A percentile compares a stretch with the other conserved stretches of the same genome.
phyloP scores from a whole-genome alignment of 2,888 invertebrate genomes.

The Byasa hedistus region DNA sequence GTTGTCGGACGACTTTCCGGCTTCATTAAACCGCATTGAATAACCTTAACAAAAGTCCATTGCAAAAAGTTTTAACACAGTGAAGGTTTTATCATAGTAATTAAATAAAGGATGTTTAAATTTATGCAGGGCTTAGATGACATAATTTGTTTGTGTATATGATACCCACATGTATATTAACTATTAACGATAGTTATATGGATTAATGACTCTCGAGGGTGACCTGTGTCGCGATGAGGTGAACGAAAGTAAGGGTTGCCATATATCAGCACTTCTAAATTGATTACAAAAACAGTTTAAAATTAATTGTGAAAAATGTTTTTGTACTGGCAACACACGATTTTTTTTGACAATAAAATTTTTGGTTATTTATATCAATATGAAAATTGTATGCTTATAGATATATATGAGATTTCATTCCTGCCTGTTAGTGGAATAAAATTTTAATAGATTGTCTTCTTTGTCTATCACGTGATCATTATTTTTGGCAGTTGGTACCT shows the following conservation, averaged over 20 bases:
- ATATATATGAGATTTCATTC: too few species aligned
- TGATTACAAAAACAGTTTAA: background rate
- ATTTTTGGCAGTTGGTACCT: background rate
- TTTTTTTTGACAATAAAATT: too few species aligned
- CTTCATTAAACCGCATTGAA: too few species aligned
- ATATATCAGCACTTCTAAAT: background rate
- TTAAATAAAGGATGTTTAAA: background rate
- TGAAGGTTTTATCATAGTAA: background rate
- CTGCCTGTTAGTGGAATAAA: too few species aligned
- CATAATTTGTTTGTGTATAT: slow-evolving; percentile 6
- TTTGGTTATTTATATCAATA: too few species aligned
- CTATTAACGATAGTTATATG: slow-evolving; percentile 26
- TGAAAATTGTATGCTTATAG: too few species aligned
- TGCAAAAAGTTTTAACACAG: background rate
- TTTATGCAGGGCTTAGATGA: background rate
- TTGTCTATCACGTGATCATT: background rate
- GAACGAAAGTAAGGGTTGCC: slow-evolving; percentile 18
- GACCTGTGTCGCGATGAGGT: slow-evolving; percentile 17
- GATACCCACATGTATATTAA: slow-evolving; percentile 8
- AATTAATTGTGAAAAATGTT: background rate
- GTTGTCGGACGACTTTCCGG: too few species aligned
- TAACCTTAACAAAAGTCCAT: background rate
- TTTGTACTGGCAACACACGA: background rate
- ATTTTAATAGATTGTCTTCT: background rate
- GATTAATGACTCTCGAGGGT: slow-evolving; percentile 28